phyloP scores from a whole-genome alignment of 2,888 invertebrate genomes.

The Glaucopsyche alexis region DNA sequence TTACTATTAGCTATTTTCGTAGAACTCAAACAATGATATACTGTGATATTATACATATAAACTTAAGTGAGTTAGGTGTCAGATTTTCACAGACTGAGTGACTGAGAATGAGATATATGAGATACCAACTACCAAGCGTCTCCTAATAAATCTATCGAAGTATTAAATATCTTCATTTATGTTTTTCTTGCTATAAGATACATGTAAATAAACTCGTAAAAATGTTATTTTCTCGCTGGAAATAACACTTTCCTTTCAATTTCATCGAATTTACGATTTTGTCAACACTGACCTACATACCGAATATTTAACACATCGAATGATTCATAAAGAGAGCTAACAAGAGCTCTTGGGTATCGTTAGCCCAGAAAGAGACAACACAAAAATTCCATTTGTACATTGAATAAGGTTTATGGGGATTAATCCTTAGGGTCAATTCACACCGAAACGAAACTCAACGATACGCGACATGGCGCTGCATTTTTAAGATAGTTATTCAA shows the following conservation, averaged over 20 bases:
- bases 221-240: background rate
- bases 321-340: conserved; percentile 5
- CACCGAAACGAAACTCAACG: no score
- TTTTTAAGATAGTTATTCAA: no score
- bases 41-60: no score
- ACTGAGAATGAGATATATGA: no score
- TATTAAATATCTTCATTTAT: no score
- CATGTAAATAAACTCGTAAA: background rate
- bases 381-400: background rate
- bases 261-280: conserved; percentile 19
- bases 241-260: background rate
- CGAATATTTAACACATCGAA: background rate
- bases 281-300: conserved; percentile 22
- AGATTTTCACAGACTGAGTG: no score
- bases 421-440: no score
- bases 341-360: conserved; percentile 1
- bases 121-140: no score
- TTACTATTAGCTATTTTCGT: background rate
- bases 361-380: background rate
- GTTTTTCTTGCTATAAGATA: background rate
- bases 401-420: background rate
- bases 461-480: no score
- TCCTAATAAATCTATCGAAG: no score
- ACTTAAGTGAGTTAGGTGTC: no score
- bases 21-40: background rate